Percentiles rank a stretch among this genome's conserved stretches.
Conservation (phyloP, 1,140 invertebrate species). For the Scaptodrosophila lebanonensis region DNA sequence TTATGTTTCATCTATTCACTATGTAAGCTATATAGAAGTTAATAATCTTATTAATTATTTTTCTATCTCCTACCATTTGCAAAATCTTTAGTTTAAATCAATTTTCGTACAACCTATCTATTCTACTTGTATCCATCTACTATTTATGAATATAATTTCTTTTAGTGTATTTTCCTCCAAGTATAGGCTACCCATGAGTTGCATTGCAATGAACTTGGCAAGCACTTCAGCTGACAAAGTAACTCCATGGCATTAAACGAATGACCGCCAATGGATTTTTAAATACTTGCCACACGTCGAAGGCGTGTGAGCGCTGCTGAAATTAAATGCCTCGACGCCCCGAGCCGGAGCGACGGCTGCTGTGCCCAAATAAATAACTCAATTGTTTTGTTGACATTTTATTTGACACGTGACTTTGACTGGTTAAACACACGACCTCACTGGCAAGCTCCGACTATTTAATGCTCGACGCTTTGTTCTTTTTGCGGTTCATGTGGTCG, state of each 20-base stretch:
- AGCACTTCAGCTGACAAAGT: slow-evolving; percentile 60
- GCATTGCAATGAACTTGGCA: slow-evolving; percentile 71
- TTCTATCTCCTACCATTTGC: too few species aligned
- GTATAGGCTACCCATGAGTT: too few species aligned
- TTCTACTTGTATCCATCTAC: too few species aligned
- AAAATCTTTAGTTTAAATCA: too few species aligned
- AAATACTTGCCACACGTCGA: slow-evolving; percentile 67
- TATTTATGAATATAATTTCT: too few species aligned
- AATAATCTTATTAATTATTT: too few species aligned
- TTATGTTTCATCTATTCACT: too few species aligned
- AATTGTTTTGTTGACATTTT: slow-evolving; percentile 75
- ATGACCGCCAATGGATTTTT: slow-evolving; percentile 74
- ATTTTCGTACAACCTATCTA: too few species aligned
- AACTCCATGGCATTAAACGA: slow-evolving; percentile 59
- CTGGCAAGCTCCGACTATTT: slow-evolving; percentile 18
- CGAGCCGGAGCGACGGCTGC: slow-evolving; percentile 12
- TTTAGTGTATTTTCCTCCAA: too few species aligned
- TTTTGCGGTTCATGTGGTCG: slow-evolving; percentile 72
- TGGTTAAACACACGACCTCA: slow-evolving; percentile 61
- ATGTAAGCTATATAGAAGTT: too few species aligned
- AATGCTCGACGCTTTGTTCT: slow-evolving; percentile 60
- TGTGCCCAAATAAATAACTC: slow-evolving; percentile 70
- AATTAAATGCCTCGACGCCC: slow-evolving; percentile 57
- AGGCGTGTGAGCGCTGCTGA: slow-evolving; percentile 21
- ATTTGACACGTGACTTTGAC: slow-evolving; percentile 73